Evolutionary conservation across 2,888 invertebrate genomes (phyloP).

Genomic region (Hydraecia micacea): DNA sequence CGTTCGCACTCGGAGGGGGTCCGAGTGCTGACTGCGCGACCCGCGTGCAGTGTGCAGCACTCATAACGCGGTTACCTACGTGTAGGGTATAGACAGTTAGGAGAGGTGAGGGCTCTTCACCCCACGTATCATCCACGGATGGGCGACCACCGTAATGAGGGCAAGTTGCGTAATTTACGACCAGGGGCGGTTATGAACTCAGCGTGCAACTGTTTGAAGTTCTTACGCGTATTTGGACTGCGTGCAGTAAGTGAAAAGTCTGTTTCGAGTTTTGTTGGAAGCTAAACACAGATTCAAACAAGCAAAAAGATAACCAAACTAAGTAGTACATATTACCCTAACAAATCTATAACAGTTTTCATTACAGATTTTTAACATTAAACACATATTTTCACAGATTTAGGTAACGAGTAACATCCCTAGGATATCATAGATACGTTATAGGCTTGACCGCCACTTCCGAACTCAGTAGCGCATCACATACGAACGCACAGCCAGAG

Average conservation of each 20-base stretch:
- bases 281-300: constrained; percentile 1
- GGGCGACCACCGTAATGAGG: constrained; percentile 87
- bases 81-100: constrained; percentile 70
- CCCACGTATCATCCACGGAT: constrained; percentile 84
- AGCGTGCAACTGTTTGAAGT: constrained; percentile 87
- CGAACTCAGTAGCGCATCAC: constrained; percentile 50
- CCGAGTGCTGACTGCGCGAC: constrained; percentile 59
- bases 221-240: constrained; percentile 83
- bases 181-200: constrained; percentile 79
- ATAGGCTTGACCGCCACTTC: constrained; percentile 53
- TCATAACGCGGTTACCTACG: constrained; percentile 70
- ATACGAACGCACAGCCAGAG: constrained; percentile 55
- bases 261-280: constrained; percentile 16
- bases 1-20: constrained; percentile 55
- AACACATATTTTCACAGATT: neutral
- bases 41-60: constrained; percentile 72
- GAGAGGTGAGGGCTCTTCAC: constrained; percentile 74
- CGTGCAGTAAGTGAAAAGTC: constrained; percentile 63
- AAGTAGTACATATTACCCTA: neutral
- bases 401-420: constrained; percentile 24
- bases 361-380: neutral
- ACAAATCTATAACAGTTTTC: neutral
- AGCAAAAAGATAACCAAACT: neutral
- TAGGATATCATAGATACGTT: constrained; percentile 14
- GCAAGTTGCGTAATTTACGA: constrained; percentile 86